Conservation (phyloP, 2,888 invertebrate species). For the Tipula lateralis region DNA sequence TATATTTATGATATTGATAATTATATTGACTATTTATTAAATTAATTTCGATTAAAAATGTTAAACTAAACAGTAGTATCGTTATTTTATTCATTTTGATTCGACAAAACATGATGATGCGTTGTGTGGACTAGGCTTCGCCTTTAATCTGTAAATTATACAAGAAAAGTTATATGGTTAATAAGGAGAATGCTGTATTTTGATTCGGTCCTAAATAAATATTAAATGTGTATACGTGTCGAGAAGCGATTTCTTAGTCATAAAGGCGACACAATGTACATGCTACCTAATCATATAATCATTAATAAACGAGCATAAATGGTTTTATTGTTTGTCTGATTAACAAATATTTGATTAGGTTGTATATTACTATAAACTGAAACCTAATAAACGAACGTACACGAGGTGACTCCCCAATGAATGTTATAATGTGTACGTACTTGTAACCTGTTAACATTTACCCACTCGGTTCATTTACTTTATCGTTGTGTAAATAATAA, state of each 20-base stretch:
- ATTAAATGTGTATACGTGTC: neutral
- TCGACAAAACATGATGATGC: neutral
- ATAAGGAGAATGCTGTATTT: neutral
- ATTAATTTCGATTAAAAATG: neutral
- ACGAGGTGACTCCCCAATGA: neutral
- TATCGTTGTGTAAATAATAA: constrained; percentile 11
- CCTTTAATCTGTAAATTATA: neutral
- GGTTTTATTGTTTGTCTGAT: constrained; percentile 19
- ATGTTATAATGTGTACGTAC: neutral
- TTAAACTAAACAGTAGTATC: neutral
- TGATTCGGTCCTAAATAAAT: neutral
- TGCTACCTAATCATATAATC: constrained; percentile 7
- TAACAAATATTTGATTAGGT: neutral
- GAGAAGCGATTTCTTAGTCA: neutral
- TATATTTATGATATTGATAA: neutral
- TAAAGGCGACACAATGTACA: neutral
- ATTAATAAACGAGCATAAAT: constrained; percentile 1
- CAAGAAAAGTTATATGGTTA: neutral
- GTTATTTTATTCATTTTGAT: neutral
- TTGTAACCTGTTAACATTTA: constrained; percentile 2
- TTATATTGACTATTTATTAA: neutral
- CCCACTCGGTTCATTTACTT: neutral
- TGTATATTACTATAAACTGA: neutral
- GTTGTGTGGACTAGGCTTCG: neutral
- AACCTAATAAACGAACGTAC: neutral